Conservation (phyloP, 2,113 vertebrate species). For the Colossoma macropomum region DNA sequence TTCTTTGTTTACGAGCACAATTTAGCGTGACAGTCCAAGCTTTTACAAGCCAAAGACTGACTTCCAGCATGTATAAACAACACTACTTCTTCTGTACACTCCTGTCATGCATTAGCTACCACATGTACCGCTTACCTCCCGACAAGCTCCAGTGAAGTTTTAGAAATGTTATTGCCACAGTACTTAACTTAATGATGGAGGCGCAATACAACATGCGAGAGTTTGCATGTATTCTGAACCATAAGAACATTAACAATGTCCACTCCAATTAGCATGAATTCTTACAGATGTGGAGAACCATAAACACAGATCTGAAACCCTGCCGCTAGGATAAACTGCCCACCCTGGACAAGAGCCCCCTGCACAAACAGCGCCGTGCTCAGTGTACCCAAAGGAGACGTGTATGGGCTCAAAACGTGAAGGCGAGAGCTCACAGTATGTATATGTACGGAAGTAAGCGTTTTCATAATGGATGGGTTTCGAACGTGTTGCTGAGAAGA, state of each 20-base stretch:
- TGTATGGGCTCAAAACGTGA: background rate
- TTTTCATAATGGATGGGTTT: background rate
- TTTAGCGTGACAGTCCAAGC: background rate
- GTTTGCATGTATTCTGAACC: conserved; percentile 11
- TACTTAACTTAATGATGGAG: conserved; percentile 29
- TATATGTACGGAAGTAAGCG: background rate
- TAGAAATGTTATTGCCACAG: conserved; percentile 19
- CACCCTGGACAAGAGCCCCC: background rate
- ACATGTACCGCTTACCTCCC: background rate
- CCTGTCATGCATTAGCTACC: background rate
- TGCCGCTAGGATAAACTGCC: background rate
- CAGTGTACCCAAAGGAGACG: background rate
- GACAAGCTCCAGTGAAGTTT: background rate
- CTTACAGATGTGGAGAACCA: conserved; percentile 5
- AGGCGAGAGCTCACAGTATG: too few species aligned
- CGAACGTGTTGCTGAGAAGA: background rate
- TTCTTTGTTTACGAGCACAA: too few species aligned
- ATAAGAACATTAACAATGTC: conserved; percentile 4
- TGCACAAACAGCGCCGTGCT: background rate
- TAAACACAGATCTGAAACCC: conserved; percentile 7
- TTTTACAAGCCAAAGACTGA: background rate
- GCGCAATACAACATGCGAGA: background rate
- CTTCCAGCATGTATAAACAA: background rate
- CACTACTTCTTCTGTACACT: background rate
- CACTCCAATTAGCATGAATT: conserved; percentile 32